These are phyloP conservation scores for Pardosa pseudoannulata DNA, from an alignment of 2,888 invertebrate genomes.

Conservation along the genomic window DNA sequence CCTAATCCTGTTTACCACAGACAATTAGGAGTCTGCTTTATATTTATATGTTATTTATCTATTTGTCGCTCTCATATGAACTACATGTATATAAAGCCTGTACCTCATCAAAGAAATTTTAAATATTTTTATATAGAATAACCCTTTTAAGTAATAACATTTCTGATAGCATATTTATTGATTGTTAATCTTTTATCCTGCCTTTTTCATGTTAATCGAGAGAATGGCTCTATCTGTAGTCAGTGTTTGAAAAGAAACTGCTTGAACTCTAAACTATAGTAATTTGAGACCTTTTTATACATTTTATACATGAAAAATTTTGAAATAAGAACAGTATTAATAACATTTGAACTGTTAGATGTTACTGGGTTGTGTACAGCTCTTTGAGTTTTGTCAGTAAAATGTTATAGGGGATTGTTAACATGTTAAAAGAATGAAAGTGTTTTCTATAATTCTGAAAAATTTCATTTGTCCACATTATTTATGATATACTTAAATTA, in stretches of 20 bases:
- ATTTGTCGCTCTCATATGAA: background rate
- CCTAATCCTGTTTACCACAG: too few relatives aligned
- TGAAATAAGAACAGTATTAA: too few relatives aligned
- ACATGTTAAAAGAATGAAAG: too few relatives aligned
- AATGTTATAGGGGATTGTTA: too few relatives aligned
- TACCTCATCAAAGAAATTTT: slow-evolving; percentile 17
- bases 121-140: slow-evolving; percentile 8
- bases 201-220: slow-evolving; percentile 14
- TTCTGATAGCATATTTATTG: slow-evolving; percentile 1
- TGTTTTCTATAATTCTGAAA: too few relatives aligned
- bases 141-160: slow-evolving; percentile 11
- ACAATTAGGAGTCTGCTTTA: background rate
- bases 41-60: background rate
- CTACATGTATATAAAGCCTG: background rate
- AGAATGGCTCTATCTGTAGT: background rate
- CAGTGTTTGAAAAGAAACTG: background rate
- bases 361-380: too few relatives aligned
- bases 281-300: background rate
- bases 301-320: too few relatives aligned
- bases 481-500: too few relatives aligned
- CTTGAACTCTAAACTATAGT: background rate
- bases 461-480: too few relatives aligned
- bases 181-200: slow-evolving; percentile 12
- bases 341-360: too few relatives aligned
- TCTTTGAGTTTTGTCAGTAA: too few relatives aligned